Evolutionary conservation across 2,113 vertebrate genomes (phyloP).

Genomic region (Trochalopteron elliotii): DNA sequence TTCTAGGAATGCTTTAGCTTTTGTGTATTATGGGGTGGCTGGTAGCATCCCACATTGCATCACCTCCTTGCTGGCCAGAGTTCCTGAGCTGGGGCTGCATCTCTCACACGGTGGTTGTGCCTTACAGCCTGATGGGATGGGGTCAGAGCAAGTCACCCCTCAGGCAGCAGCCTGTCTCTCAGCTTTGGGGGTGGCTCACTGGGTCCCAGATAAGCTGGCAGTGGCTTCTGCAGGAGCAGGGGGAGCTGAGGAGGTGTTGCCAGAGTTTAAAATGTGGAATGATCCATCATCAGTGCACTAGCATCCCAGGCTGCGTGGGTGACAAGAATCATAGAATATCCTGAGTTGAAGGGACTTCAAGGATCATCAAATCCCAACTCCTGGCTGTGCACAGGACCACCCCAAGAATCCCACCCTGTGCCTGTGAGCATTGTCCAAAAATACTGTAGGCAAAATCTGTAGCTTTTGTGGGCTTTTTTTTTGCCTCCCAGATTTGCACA

Average conservation of each 20-base stretch:
- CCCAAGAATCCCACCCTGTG: neutral
- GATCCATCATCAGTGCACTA: neutral
- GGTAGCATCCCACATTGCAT: neutral
- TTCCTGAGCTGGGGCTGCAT: neutral
- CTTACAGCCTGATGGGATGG: neutral
- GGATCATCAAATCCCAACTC: neutral
- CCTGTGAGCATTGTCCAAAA: neutral
- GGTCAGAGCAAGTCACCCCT: neutral
- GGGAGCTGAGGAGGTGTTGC: neutral
- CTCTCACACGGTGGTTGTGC: neutral
- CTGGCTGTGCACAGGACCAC: neutral
- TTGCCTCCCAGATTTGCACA: rapidly evolving
- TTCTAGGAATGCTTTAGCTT: neutral
- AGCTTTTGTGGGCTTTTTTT: neutral
- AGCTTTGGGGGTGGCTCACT: neutral
- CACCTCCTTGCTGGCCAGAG: neutral
- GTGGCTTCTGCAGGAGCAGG: neutral
- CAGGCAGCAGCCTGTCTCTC: neutral
- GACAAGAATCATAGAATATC: neutral
- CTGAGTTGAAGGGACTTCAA: neutral
- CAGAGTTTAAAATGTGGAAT: neutral
- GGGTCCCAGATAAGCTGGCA: neutral
- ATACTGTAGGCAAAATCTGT: neutral
- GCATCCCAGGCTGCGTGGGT: neutral
- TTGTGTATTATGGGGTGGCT: neutral